Base-by-base conservation (phyloP, 2,888 invertebrate genomes). In the Resseliella maxima region DNA sequence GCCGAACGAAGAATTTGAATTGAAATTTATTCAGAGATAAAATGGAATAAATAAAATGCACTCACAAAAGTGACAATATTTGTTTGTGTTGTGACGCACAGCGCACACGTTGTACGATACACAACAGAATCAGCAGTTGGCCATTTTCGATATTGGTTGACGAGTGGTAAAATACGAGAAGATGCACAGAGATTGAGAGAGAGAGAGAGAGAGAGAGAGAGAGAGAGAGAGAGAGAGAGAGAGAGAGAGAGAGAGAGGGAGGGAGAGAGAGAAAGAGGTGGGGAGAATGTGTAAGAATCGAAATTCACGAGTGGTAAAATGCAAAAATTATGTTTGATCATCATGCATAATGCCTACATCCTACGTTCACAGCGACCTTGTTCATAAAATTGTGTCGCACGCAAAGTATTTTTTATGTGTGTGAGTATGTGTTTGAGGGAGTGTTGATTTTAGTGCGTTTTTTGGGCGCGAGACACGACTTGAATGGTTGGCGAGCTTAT, bases 291-390 rank as follows among this genome's bases (percentile, higher is more conserved):
- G n/a, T 50, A 18, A 50, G 50, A 72, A n/a, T 31, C 31, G n/a
- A 59, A 59, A 24, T 59, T 59, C 59, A 24, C 31, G 35, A 72
- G 72, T 72, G 31, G 72, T 18, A 72, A 72, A 72, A 72, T 72
- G 72, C 18, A 72, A 72, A 72, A 72, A 38, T 38, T 83, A 83
- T 83, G 83, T 83, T 83, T 83, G 83, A 83, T 83, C 83, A 83
- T 83, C 83, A 83, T 38, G 83, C 83, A 83, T 36, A 83, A 83
- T 83, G 83, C 83, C 83, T 83, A 83, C 83, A 83, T 83, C 83
- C 83, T 38, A 83, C 83, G 83, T 38, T 83, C 10, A n/a, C 27
- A 64, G 24, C 27, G 6, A n/a, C 64, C 18, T 2, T 15, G 8
- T 18, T 8, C 72, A 72, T 31, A 72, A 6, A 31, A 31, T 27